Conservation (phyloP, 2,888 invertebrate genomes). For the Steinernema scapterisci region DNA sequence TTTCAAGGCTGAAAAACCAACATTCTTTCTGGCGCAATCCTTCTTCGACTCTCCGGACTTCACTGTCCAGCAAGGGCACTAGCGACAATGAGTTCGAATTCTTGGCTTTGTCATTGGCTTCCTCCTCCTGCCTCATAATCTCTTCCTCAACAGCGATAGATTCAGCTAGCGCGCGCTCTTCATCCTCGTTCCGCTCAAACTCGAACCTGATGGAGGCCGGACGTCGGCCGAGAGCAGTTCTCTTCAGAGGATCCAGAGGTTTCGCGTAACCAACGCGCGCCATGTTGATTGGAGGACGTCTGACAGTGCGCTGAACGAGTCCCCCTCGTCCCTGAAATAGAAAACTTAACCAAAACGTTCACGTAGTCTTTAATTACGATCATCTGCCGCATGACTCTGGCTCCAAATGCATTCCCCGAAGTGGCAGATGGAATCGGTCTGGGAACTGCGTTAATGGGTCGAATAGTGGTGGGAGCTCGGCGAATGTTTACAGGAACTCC, state of each 20-base stretch:
- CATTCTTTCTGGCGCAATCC: constrained; percentile 27
- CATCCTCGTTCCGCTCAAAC: constrained; percentile 56
- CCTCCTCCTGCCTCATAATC: constrained; percentile 44
- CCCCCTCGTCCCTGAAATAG: neutral
- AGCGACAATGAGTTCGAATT: constrained; percentile 5
- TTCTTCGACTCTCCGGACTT: constrained; percentile 1
- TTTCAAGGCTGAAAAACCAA: neutral
- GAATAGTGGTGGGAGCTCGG: neutral
- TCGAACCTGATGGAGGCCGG: constrained; percentile 38
- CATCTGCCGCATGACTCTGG: constrained; percentile 14
- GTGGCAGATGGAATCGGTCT: neutral
- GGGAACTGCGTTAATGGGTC: neutral
- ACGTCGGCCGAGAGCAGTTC: neutral
- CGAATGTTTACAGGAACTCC: neutral
- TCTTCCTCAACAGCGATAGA: constrained; percentile 53
- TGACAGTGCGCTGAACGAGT: neutral
- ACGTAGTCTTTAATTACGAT: neutral
- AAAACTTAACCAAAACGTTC: neutral
- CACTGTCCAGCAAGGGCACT: neutral
- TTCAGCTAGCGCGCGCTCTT: constrained; percentile 55
- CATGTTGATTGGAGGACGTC: neutral
- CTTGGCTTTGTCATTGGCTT: constrained; percentile 26
- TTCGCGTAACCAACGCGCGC: neutral
- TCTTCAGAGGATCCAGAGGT: neutral
- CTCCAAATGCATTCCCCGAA: neutral